Base-by-base conservation (phyloP, 1,140 invertebrate species). In the Drosophila gunungcola region DNA sequence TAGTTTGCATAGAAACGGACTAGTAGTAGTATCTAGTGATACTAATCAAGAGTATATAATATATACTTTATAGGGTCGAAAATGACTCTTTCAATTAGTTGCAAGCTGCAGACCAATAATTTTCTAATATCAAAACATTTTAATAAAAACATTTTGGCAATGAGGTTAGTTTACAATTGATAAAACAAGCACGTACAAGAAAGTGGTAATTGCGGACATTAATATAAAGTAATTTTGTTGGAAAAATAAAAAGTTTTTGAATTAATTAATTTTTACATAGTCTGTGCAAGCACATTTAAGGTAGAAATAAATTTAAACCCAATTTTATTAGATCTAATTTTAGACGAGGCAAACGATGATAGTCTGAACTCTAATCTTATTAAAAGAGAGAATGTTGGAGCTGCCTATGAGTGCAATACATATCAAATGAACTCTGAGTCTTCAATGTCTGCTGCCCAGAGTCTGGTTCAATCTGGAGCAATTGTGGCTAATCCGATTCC, bases 351-450 rank as follows among this genome's bases (percentile, higher is more conserved):
- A 54, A 96, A 95, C 92, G 96, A 96, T 85, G 85, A 78, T 38
- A 75, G 51, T 13, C 94, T 96, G 91, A 95, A 96, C 89, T 94
- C 95, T 68, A 95, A 96, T 86, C 95, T 96, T 82, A 98, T 97
- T 92, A 98, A 98, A 94, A 95, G 97, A 94, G 97, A 97, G 94
- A 97, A 97, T 90, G 95, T 96, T 79, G 63, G 63, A 36, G 61
- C 78, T 51, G 94, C 95, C 49, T 98, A 97, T 93, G 98, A 98
- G 93, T 97, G 97, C 93, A 97, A 96, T 88, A 98, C 97, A 93
- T 98, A 98, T 93, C 96, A 97, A 78, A 95, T 96, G 78, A 95
- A 95, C 67, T 95, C 95, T 63, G 67, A 86, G 25, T 68, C 80
- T 10, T 67, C 78, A 16, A 63, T 78, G 25, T 39, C 79, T 25